phyloP scores from a whole-genome alignment of 1,140 invertebrate genomes.

The Campoletis sonorensis region DNA sequence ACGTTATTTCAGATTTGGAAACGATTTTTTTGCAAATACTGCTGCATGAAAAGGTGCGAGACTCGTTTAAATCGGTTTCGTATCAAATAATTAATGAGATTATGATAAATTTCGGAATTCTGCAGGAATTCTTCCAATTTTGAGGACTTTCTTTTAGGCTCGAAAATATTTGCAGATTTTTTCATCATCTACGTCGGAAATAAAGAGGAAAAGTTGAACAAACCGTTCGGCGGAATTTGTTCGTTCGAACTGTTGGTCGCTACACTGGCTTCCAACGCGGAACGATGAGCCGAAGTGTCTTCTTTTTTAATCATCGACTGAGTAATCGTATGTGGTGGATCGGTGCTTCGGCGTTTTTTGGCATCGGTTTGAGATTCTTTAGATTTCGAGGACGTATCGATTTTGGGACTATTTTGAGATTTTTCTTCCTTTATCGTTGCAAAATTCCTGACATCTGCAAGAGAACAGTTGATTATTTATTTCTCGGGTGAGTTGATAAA shows the following conservation, averaged over 20 bases:
- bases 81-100: no score
- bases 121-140: no score
- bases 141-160: no score
- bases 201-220: neutral
- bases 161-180: neutral
- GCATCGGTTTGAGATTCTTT: neutral
- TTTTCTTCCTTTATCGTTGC: neutral
- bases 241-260: constrained; percentile 17
- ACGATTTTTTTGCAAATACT: no score
- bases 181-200: neutral
- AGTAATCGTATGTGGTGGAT: neutral
- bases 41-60: no score
- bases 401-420: neutral
- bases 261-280: constrained; percentile 31
- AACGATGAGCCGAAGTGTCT: constrained; percentile 33
- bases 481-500: neutral
- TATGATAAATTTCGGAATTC: no score
- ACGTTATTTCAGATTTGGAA: no score
- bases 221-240: neutral
- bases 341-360: neutral
- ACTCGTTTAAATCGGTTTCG: no score
- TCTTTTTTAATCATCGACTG: constrained; percentile 24
- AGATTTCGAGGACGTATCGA: neutral
- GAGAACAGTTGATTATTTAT: neutral
- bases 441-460: constrained; percentile 10